phyloP scores from a whole-genome alignment of 1,140 invertebrate genomes.

The Nasonia giraulti region DNA sequence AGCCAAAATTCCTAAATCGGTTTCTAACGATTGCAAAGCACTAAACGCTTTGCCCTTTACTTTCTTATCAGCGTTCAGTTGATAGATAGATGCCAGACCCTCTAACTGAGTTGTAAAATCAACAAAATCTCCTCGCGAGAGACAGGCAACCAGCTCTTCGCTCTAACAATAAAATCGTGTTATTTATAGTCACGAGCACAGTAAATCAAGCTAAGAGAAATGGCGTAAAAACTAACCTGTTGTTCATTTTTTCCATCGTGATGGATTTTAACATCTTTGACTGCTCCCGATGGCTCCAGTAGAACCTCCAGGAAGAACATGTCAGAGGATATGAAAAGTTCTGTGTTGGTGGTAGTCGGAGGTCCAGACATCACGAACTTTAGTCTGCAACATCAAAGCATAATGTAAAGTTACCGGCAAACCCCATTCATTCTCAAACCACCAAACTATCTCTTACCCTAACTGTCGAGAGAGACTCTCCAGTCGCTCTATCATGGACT shows the following conservation, averaged over 20 bases:
- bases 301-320: slow-evolving; percentile 97
- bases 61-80: slow-evolving; percentile 95
- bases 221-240: slow-evolving; percentile 68
- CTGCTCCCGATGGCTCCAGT: slow-evolving; percentile 85
- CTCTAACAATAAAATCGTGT: slow-evolving; percentile 76
- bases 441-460: slow-evolving; percentile 76
- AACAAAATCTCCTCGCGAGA: slow-evolving; percentile 89
- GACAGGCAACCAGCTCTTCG: slow-evolving; percentile 88
- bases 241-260: slow-evolving; percentile 87
- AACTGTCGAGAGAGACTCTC: slow-evolving; percentile 92
- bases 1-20: slow-evolving; percentile 89
- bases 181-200: slow-evolving; percentile 12
- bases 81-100: slow-evolving; percentile 93
- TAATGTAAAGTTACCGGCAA: background rate
- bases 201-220: background rate
- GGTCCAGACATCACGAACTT: slow-evolving; percentile 70
- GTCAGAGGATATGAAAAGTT: slow-evolving; percentile 94
- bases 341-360: slow-evolving; percentile 80
- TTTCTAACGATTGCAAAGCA: slow-evolving; percentile 92
- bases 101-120: slow-evolving; percentile 94
- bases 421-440: background rate
- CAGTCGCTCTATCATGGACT: slow-evolving; percentile 93
- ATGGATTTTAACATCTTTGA: slow-evolving; percentile 95
- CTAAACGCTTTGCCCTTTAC: slow-evolving; percentile 94
- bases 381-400: slow-evolving; percentile 36